These are phyloP conservation scores for Peromyscus nudipes DNA, from an alignment of 2,797 vertebrate genomes.

Conservation along the genomic window DNA sequence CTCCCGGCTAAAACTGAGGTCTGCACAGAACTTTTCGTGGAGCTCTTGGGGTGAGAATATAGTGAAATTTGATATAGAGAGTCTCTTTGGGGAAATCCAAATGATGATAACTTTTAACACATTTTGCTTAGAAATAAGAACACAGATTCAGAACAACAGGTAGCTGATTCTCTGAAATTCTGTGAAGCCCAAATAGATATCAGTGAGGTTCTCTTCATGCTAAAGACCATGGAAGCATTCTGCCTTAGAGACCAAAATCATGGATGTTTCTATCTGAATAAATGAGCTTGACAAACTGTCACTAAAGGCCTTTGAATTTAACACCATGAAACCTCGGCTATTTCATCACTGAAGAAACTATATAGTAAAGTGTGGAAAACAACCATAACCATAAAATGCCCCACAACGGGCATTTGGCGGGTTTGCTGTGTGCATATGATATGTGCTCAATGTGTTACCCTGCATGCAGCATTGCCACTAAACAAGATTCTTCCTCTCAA, in stretches of 20 bases:
- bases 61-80: background rate
- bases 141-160: background rate
- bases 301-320: background rate
- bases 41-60: too few relatives aligned
- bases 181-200: background rate
- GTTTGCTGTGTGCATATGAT: background rate
- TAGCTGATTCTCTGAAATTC: background rate
- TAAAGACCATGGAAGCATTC: background rate
- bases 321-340: background rate
- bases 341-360: background rate
- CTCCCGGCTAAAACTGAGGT: background rate
- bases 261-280: background rate
- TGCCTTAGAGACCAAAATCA: background rate
- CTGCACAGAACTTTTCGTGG: background rate
- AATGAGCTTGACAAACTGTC: background rate
- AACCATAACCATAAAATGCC: background rate
- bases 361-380: background rate
- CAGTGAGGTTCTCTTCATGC: background rate
- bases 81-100: background rate
- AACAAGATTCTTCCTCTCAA: background rate
- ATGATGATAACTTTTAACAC: background rate
- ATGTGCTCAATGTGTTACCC: background rate
- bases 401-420: background rate
- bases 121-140: conserved; percentile 10
- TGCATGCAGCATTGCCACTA: background rate